Evolutionary conservation across 2,797 vertebrate species (phyloP), one percentile per base, ranked within the genome.

Genomic region (Sebastes variabilis): DNA sequence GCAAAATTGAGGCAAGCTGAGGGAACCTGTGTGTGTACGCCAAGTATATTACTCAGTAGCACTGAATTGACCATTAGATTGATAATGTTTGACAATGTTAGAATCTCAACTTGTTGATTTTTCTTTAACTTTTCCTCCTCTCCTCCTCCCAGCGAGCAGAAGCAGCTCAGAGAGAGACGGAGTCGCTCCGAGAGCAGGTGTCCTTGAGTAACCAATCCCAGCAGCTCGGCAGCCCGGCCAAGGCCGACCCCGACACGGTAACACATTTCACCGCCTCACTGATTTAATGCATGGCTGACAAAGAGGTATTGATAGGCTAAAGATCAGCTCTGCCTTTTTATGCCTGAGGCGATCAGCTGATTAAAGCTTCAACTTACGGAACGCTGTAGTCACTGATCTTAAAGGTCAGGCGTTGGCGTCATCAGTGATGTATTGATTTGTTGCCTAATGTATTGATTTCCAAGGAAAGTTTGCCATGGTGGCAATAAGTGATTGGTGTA

Each of bases 191-290:
- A 93, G 97, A 98, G 91, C 98, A 98, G 95, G 96, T 99, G 92
- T 96, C 96, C 0, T 97, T 96, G 14, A 96, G 96, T 82, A 97
- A 97, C 96, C 97, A 97, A 96, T 98, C 97, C 93, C 96, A 97
- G 83, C 97, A 96, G 68, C 96, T 96, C 83, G 94, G 96, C 87
- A 97, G 97, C 1, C 97, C 97, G 82, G 95, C 96, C 95, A 97
- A 97, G 94, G 97, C 96, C 88, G 96, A 97, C 84, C 94, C 97
- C 42, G 96, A 99, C 90, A 96, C 96, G 97, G 98, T 99, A 97
- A 96, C 94, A 59, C 38, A 54, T 77, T 60, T 75, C 54, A 58
- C 78, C 68, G 64, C 80, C 66, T 46, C 60, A 18, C 84, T 76
- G 77, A 87, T 82, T 82, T 29, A 87, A 64, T 66, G 61, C 22